These are phyloP conservation scores for Eupristina koningsbergeri DNA, from an alignment of 1,140 invertebrate genomes.

Conservation along the genomic window DNA sequence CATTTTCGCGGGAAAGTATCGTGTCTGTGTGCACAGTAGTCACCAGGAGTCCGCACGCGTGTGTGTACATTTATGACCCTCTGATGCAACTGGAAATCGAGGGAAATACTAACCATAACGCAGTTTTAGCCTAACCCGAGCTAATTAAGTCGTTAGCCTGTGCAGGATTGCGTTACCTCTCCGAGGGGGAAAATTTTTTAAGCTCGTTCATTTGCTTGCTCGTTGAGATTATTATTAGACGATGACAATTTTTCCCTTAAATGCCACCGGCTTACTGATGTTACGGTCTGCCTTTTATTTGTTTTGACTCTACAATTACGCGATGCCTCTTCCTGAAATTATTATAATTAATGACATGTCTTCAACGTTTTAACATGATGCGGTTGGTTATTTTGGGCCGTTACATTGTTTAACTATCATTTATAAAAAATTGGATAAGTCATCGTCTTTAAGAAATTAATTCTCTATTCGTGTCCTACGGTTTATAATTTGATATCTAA, in stretches of 20 bases:
- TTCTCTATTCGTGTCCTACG: background rate
- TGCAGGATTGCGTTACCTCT: background rate
- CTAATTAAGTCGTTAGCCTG: slow-evolving; percentile 40
- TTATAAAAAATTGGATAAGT: background rate
- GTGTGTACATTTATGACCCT: background rate
- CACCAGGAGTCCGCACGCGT: no score
- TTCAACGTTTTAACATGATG: background rate
- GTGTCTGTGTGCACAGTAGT: background rate
- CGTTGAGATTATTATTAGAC: background rate
- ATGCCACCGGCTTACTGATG: background rate
- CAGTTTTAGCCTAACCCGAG: background rate
- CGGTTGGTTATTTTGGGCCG: background rate
- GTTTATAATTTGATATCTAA: background rate
- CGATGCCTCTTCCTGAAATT: background rate
- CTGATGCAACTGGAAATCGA: slow-evolving; percentile 32
- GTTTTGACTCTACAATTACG: background rate
- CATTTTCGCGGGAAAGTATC: slow-evolving; percentile 36
- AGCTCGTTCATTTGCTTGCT: background rate
- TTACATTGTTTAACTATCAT: background rate
- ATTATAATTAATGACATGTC: background rate
- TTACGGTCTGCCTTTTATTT: background rate
- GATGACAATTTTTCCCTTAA: slow-evolving; percentile 25
- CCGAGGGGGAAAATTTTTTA: background rate
- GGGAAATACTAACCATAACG: slow-evolving; percentile 14
- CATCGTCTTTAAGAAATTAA: background rate